These are phyloP conservation scores for Notodonta dromedarius DNA, from an alignment of 2,888 invertebrate genomes.

Conservation along the genomic window DNA sequence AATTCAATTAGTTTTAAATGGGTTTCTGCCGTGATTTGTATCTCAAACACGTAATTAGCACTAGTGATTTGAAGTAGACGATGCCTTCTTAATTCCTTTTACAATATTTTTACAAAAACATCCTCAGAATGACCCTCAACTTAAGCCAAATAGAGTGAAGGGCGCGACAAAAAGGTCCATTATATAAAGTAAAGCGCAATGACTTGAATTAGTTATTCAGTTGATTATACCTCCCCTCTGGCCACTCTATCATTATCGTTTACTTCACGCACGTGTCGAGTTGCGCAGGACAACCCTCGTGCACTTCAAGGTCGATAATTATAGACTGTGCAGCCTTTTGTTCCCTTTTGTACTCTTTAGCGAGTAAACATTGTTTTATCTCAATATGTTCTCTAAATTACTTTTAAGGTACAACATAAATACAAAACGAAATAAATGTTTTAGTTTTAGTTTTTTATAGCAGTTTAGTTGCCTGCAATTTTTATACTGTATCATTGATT, in stretches of 20 bases:
- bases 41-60: constrained; percentile 4
- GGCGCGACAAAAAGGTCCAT: constrained; percentile 73
- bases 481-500: too few relatives aligned
- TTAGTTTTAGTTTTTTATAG: too few relatives aligned
- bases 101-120: constrained; percentile 68
- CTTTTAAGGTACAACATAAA: too few relatives aligned
- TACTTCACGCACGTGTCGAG: constrained; percentile 76
- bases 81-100: constrained; percentile 37
- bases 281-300: constrained; percentile 64
- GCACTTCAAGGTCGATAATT: constrained; percentile 78
- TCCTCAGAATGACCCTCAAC: constrained; percentile 58
- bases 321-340: constrained; percentile 63
- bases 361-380: constrained; percentile 42
- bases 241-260: constrained; percentile 82
- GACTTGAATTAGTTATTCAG: constrained; percentile 83
- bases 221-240: constrained; percentile 77
- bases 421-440: too few relatives aligned
- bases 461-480: too few relatives aligned
- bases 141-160: constrained; percentile 48
- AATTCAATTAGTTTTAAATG: constrained; percentile 22
- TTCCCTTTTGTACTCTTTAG: constrained; percentile 51
- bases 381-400: not conserved
- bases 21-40: constrained; percentile 11
- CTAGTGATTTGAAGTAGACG: not conserved
- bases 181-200: constrained; percentile 71